Conservation (phyloP, 2,113 vertebrate species). For the Picathartes gymnocephalus region DNA sequence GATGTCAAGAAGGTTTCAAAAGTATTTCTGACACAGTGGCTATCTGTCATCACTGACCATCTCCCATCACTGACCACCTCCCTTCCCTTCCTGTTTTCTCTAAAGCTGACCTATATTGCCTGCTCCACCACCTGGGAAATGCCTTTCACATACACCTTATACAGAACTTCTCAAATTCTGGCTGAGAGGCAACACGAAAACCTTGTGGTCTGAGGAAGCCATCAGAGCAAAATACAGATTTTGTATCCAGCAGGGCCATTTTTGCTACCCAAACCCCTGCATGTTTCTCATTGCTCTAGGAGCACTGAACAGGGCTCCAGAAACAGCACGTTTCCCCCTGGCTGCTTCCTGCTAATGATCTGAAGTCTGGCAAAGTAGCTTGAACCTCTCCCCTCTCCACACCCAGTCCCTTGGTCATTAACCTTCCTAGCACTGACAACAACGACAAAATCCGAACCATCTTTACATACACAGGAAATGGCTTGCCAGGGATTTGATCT, state of each 20-base stretch:
- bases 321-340: constrained; percentile 19
- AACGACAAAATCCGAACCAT: constrained; percentile 46
- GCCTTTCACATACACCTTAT: neutral
- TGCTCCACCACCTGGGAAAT: neutral
- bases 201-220: neutral
- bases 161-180: neutral
- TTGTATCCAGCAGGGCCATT: neutral
- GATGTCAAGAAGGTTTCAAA: neutral
- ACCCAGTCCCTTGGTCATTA: constrained; percentile 64
- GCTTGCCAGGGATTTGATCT: constrained; percentile 18
- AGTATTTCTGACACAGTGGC: neutral
- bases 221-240: neutral
- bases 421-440: constrained; percentile 46
- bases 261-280: neutral
- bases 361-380: constrained; percentile 46
- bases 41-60: neutral
- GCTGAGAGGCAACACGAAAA: neutral
- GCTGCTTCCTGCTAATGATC: constrained; percentile 32
- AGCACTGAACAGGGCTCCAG: neutral
- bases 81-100: neutral
- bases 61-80: neutral
- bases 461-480: constrained; percentile 4
- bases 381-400: constrained; percentile 54
- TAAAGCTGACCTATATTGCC: neutral
- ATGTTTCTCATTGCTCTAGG: neutral